Evolutionary conservation across 1,140 invertebrate species (phyloP).

Genomic region (Oncopodura yosiiana): DNA sequence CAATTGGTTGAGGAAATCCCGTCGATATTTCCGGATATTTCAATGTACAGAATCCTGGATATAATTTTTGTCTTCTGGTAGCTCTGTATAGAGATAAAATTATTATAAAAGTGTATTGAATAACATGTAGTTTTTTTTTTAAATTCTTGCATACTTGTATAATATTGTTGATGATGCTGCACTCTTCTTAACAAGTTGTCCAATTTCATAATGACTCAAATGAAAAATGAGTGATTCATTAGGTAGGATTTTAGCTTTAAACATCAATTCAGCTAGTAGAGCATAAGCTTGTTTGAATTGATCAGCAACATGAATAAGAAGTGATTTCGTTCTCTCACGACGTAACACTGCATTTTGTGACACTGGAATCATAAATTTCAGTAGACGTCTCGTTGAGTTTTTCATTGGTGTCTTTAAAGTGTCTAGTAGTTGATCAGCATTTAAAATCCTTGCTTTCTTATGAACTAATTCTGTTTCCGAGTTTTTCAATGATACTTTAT

Average conservation of each 20-base stretch:
- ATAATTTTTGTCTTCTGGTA: constrained; percentile 49
- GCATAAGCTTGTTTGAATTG: constrained; percentile 51
- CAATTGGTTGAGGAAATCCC: constrained; percentile 48
- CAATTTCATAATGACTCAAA: constrained; percentile 57
- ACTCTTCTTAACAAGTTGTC: constrained; percentile 44
- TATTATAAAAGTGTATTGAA: too few relatives aligned
- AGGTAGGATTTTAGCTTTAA: constrained; percentile 53
- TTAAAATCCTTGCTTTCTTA: background rate
- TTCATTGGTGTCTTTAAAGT: constrained; percentile 12
- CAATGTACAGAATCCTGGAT: constrained; percentile 47
- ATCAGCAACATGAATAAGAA: constrained; percentile 49
- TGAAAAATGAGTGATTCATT: constrained; percentile 56
- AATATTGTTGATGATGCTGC: constrained; percentile 15
- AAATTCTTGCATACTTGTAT: constrained; percentile 47
- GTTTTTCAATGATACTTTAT: constrained; percentile 10
- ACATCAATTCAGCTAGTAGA: constrained; percentile 49
- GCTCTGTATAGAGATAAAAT: constrained; percentile 46
- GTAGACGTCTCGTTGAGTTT: constrained; percentile 36
- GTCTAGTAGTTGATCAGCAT: constrained; percentile 18
- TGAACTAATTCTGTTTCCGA: background rate
- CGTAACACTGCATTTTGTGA: constrained; percentile 50
- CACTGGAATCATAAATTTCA: constrained; percentile 49
- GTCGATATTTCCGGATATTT: constrained; percentile 54
- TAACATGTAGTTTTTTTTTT: too few relatives aligned
- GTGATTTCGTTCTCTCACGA: constrained; percentile 58